Base-by-base conservation (phyloP, 2,113 vertebrate genomes). In the Lophotis ruficrista region DNA sequence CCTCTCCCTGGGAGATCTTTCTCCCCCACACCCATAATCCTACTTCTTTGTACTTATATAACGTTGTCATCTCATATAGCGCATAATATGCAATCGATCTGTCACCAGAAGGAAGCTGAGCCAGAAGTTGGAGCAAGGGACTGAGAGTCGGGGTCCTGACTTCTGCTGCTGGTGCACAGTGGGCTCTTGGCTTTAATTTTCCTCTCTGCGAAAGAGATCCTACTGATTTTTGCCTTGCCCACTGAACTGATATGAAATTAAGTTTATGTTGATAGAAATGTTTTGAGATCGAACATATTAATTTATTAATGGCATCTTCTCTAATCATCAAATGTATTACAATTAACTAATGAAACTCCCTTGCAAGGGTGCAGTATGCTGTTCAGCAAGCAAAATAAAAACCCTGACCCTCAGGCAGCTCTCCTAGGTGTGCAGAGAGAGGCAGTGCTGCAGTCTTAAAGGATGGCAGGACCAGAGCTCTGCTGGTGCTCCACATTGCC, bases 1-100 rank as follows among this genome's bases (percentile, higher is more conserved):
- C 91, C 91, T 97, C 94, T 97, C 90, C 93, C 89, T 91, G 87
- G 85, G 89, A 96, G 91, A 95, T 97, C 84, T 96, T 85, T 96
- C 95, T 95, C 93, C 95, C 95, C 89, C 94, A 84, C 90, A 53
- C 50, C 93, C 82, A 61, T 51, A 96, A 92, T 94, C 91, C 79
- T 95, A 87, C 89, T 75, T 72, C 76, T 61, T 75, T 0, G 33
- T 92, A 51, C 82, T 93, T 91, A 91, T 2, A 64, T 97, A 96
- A 96, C 12, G 0, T 57, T 92, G 75, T 58, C 88, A 92, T 94
- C 87, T 73, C 64, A 27, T 48, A 17, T 57, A 87, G 73, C 8
- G 2, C 31, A 7, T 45, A 48, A 7, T 45, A 48, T 61, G 50
- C 72, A 47, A 62, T 37, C 13, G 58, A 56, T 68, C 23, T 78